phyloP scores from a whole-genome alignment of 2,888 invertebrate species.

The Ceraclea dissimilis region DNA sequence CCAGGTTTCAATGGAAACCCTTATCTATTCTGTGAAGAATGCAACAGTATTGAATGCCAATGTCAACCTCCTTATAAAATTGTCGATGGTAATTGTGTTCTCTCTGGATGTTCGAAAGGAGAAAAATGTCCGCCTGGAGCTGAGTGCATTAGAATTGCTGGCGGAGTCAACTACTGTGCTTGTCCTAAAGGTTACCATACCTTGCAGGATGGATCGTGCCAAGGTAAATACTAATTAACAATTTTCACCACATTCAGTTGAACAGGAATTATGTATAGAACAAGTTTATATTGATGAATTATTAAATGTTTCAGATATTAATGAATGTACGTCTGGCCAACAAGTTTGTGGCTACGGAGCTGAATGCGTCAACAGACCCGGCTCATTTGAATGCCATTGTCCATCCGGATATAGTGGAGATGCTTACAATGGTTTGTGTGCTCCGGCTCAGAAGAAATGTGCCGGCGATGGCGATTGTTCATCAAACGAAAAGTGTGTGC shows the following conservation, averaged over 20 bases:
- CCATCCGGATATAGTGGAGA: conserved; percentile 77
- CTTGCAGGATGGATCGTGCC: conserved; percentile 70
- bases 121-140: conserved; percentile 80
- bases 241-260: too few species aligned
- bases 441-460: conserved; percentile 75
- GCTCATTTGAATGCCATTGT: conserved; percentile 73
- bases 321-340: conserved; percentile 73
- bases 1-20: conserved; percentile 85
- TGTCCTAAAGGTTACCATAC: conserved; percentile 82
- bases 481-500: conserved; percentile 81
- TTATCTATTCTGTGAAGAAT: conserved; percentile 78
- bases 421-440: conserved; percentile 72
- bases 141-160: conserved; percentile 83
- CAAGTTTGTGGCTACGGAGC: conserved; percentile 81
- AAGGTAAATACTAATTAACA: conserved; percentile 34
- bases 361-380: conserved; percentile 72
- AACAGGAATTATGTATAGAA: too few species aligned
- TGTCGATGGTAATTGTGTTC: conserved; percentile 73
- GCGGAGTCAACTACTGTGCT: conserved; percentile 87
- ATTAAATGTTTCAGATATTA: conserved; percentile 56
- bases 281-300: too few species aligned
- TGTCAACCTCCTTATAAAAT: conserved; percentile 84
- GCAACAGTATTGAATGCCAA: conserved; percentile 74
- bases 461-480: conserved; percentile 76
- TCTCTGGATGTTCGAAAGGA: conserved; percentile 74